Conservation (phyloP, 2,888 invertebrate species). For the Nomada flava region DNA sequence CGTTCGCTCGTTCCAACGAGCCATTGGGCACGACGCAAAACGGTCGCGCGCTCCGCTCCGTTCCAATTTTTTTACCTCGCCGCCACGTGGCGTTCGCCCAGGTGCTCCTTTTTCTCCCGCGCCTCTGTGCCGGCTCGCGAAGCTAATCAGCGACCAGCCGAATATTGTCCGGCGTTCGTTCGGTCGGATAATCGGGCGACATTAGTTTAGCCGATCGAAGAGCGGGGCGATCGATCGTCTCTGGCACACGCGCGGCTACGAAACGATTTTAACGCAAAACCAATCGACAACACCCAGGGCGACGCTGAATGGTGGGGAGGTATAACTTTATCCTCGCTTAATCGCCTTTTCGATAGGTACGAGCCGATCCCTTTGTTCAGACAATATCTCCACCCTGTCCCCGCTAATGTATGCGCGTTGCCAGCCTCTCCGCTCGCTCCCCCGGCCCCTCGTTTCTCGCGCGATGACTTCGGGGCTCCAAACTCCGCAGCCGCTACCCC, state of each 20-base stretch:
- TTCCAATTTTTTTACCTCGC: constrained; percentile 33
- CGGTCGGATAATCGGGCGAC: too few relatives aligned
- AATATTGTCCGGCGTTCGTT: neutral
- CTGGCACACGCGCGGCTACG: constrained; percentile 33
- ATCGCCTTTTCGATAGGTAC: constrained; percentile 77
- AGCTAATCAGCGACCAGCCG: neutral
- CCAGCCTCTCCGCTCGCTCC: constrained; percentile 28
- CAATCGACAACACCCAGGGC: constrained; percentile 64
- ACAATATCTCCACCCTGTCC: constrained; percentile 73
- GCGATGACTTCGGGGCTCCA: constrained; percentile 78
- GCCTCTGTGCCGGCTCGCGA: neutral
- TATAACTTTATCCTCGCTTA: constrained; percentile 75
- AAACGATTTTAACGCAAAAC: constrained; percentile 57
- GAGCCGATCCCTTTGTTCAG: constrained; percentile 79
- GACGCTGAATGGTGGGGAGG: constrained; percentile 35
- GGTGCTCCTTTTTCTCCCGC: constrained; percentile 13
- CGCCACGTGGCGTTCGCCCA: constrained; percentile 51
- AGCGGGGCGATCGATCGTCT: constrained; percentile 14
- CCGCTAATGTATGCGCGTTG: constrained; percentile 80
- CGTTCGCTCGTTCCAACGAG: constrained; percentile 56
- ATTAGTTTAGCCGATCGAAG: constrained; percentile 1
- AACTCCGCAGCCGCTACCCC: constrained; percentile 71
- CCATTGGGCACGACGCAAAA: constrained; percentile 65
- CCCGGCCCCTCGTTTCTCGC: constrained; percentile 41
- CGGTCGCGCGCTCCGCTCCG: constrained; percentile 22